These are phyloP conservation scores for Cerceris ruficornis DNA, from an alignment of 2,888 invertebrate genomes.

Conservation along the genomic window DNA sequence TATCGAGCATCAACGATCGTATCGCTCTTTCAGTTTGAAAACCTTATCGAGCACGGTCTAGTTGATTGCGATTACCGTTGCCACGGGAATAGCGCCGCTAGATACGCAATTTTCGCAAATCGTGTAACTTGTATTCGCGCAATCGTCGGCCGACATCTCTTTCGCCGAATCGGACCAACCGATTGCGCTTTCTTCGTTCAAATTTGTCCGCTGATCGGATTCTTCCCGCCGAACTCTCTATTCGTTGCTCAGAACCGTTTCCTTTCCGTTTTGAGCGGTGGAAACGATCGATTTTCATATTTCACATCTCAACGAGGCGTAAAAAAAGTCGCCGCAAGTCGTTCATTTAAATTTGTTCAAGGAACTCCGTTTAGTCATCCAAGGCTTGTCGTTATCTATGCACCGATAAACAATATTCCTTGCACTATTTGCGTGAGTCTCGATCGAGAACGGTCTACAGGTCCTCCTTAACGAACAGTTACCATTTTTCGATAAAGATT, in stretches of 20 bases:
- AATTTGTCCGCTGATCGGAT: too few species aligned
- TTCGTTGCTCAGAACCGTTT: too few species aligned
- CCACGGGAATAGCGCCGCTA: conserved; percentile 23
- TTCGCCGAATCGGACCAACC: not conserved
- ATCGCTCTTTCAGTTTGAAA: conserved; percentile 44
- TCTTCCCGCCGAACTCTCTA: too few species aligned
- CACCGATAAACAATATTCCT: conserved; percentile 29
- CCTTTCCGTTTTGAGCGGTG: too few species aligned
- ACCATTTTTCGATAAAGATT: too few species aligned
- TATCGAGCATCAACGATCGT: conserved; percentile 45
- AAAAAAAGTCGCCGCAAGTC: too few species aligned
- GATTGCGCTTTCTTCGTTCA: not conserved
- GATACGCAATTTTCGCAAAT: conserved; percentile 31
- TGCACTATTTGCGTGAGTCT: not conserved
- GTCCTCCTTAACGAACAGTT: too few species aligned
- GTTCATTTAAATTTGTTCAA: not conserved
- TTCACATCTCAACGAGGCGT: not conserved
- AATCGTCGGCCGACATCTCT: not conserved
- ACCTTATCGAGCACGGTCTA: conserved; percentile 61
- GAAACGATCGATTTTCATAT: conserved; percentile 26
- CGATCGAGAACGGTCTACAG: not conserved
- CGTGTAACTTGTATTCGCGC: not conserved
- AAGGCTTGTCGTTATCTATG: conserved; percentile 45
- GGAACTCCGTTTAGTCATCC: conserved; percentile 12
- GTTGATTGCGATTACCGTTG: conserved; percentile 64